A percentile compares a stretch with the other conserved stretches of the same genome.
Evolutionary conservation across 2,797 vertebrate genomes (phyloP).

Genomic region (Chiroxiphia lanceolata): DNA sequence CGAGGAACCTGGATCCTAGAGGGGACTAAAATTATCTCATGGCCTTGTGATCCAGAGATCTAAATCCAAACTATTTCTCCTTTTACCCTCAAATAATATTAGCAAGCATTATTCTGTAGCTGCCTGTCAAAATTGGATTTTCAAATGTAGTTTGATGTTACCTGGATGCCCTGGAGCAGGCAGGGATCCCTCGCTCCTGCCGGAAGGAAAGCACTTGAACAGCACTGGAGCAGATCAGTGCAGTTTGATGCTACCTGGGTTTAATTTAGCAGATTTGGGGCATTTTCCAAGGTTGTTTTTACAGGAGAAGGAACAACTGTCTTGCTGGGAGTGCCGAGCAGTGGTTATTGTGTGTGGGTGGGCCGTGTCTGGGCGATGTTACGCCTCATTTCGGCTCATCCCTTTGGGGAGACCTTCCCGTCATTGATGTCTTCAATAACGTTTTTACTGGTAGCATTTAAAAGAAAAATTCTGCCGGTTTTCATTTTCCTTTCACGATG

Average conservation of each 20-base stretch:
- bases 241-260: not conserved
- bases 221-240: not conserved
- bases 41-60: not conserved
- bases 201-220: not conserved
- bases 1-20: not conserved
- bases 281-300: not conserved
- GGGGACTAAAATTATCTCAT: not conserved
- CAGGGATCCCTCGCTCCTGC: not conserved
- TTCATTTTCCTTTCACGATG: not conserved
- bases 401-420: not conserved
- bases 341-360: not conserved
- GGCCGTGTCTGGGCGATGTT: not conserved
- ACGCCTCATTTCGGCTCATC: fast-evolving
- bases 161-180: not conserved
- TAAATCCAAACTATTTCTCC: not conserved
- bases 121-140: not conserved
- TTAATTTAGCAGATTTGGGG: not conserved
- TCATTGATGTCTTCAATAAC: not conserved
- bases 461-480: not conserved
- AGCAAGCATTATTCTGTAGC: not conserved
- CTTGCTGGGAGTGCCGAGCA: not conserved
- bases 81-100: fast-evolving
- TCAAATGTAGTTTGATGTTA: not conserved
- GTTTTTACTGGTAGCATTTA: not conserved
- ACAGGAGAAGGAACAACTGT: not conserved